Evolutionary conservation across 2,888 invertebrate genomes (phyloP).

Genomic region (Scaptomyza flava): DNA sequence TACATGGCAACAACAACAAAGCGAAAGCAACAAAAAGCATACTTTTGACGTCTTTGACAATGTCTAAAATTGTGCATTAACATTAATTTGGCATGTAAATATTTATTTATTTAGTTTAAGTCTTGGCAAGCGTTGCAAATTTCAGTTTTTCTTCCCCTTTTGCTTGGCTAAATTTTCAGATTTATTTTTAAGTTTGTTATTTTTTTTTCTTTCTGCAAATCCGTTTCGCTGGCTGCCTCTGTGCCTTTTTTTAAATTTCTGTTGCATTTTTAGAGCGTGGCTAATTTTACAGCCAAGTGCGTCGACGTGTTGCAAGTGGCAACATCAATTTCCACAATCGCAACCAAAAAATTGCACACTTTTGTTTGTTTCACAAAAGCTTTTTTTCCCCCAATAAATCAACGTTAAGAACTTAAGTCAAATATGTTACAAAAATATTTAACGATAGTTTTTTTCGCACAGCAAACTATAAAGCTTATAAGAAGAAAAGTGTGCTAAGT

Average conservation of each 20-base stretch:
- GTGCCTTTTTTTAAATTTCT: slow-evolving; percentile 26
- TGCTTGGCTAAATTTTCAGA: slow-evolving; percentile 14
- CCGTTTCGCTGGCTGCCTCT: slow-evolving; percentile 59
- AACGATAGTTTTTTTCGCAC: slow-evolving; percentile 1
- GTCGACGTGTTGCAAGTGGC: slow-evolving; percentile 43
- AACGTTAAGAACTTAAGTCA: slow-evolving; percentile 39
- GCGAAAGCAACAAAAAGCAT: slow-evolving; percentile 5
- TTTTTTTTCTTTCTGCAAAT: slow-evolving; percentile 24
- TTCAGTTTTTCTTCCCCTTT: neutral
- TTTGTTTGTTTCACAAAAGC: neutral
- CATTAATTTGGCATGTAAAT: slow-evolving; percentile 81
- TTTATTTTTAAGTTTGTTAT: slow-evolving; percentile 17
- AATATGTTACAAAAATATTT: slow-evolving; percentile 8
- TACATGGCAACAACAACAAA: slow-evolving; percentile 43
- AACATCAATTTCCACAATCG: slow-evolving; percentile 49
- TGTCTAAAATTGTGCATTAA: slow-evolving; percentile 64
- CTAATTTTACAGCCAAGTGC: slow-evolving; percentile 59
- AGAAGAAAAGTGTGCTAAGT: slow-evolving; percentile 31
- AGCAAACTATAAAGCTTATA: slow-evolving; percentile 13
- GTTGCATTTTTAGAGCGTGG: slow-evolving; percentile 67
- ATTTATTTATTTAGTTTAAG: slow-evolving; percentile 73
- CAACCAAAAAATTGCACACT: neutral
- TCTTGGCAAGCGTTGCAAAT: slow-evolving; percentile 55
- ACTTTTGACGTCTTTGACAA: slow-evolving; percentile 43
- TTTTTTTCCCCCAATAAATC: slow-evolving; percentile 45